Conservation (phyloP, 2,113 vertebrate species). For the Pelecanus crispus region DNA sequence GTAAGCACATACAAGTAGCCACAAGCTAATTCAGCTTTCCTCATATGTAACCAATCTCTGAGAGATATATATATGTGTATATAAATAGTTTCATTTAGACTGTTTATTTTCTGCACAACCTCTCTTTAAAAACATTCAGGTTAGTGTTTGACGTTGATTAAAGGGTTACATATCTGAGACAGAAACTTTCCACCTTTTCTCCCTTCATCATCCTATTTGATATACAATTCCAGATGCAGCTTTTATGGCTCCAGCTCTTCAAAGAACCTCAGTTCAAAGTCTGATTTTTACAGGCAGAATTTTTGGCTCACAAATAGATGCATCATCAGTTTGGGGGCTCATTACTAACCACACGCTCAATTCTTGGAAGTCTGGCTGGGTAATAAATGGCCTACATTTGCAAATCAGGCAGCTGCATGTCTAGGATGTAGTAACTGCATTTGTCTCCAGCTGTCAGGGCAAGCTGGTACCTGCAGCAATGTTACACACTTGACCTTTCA, state of each 20-base stretch:
- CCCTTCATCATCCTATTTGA: not conserved
- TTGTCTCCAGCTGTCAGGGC: not conserved
- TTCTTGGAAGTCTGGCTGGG: not conserved
- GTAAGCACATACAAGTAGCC: not conserved
- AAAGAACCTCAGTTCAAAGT: not conserved
- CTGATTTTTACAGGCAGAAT: not conserved
- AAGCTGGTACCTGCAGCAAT: not conserved
- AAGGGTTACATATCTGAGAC: not conserved
- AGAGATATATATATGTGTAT: not conserved
- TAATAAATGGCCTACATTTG: not conserved
- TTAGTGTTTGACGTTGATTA: not conserved
- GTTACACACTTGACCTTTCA: not conserved
- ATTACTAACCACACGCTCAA: not conserved
- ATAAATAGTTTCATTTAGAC: not conserved
- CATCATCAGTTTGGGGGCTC: not conserved
- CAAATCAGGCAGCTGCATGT: not conserved
- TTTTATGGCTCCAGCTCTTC: not conserved
- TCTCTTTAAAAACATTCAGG: not conserved
- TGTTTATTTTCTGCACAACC: not conserved
- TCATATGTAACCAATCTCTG: not conserved
- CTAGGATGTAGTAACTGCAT: not conserved
- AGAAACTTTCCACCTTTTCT: not conserved
- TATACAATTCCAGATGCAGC: not conserved
- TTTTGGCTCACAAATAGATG: not conserved
- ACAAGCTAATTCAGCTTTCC: not conserved